phyloP scores from a whole-genome alignment of 2,113 vertebrate genomes.

The Podiceps cristatus region DNA sequence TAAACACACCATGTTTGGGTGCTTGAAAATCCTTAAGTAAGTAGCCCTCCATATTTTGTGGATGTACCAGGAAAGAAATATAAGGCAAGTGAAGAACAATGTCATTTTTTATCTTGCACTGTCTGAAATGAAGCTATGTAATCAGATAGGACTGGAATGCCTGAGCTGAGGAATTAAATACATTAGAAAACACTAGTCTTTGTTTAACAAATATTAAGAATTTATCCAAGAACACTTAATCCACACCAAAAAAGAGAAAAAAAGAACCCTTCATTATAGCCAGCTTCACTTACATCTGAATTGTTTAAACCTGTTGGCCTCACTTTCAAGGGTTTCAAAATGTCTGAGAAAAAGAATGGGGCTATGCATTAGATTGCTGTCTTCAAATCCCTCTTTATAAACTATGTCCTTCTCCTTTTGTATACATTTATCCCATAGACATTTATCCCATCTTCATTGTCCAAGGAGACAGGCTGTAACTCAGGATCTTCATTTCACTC shows the following conservation, averaged over 20 bases:
- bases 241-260: not conserved
- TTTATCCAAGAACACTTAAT: conserved; percentile 15
- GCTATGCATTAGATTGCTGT: not conserved
- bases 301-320: not conserved
- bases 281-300: not conserved
- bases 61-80: not conserved
- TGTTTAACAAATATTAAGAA: not conserved
- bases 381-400: not conserved
- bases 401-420: not conserved
- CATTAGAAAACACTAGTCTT: not conserved
- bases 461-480: not conserved
- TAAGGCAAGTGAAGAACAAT: not conserved
- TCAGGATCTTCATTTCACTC: not conserved
- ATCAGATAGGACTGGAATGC: not conserved
- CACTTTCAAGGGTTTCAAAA: not conserved
- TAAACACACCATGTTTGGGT: not conserved
- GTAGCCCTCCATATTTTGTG: not conserved
- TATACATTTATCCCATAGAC: not conserved
- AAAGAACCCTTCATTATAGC: not conserved
- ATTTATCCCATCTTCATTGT: not conserved
- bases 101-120: not conserved
- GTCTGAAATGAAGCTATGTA: not conserved
- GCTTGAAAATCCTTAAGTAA: not conserved
- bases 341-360: not conserved
- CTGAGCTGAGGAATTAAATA: not conserved